Evolutionary conservation across 1,140 invertebrate genomes (phyloP).

Genomic region (Caerostris darwini): DNA sequence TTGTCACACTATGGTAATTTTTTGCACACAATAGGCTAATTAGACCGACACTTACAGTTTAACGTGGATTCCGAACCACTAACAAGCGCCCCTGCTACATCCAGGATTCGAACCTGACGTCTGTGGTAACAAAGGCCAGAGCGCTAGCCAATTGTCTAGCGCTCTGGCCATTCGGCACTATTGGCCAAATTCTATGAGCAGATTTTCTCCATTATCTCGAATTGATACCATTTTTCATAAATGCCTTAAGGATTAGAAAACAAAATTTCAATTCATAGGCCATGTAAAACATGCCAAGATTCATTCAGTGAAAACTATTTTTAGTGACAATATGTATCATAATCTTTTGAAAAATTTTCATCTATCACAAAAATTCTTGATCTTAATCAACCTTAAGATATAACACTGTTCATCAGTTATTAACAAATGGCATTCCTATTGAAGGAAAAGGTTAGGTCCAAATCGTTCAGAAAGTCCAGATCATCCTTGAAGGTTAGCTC

Average conservation of each 20-base stretch:
- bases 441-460: not conserved
- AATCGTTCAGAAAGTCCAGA: conserved; percentile 76
- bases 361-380: conserved; percentile 75
- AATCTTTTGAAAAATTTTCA: conserved; percentile 76
- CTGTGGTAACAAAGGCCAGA: too few relatives aligned
- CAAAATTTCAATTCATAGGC: conserved; percentile 4
- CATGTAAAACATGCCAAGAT: not conserved
- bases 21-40: too few relatives aligned
- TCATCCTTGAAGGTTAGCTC: conserved; percentile 14
- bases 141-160: too few relatives aligned
- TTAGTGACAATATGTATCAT: conserved; percentile 23
- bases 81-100: too few relatives aligned
- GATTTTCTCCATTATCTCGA: conserved; percentile 75
- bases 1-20: too few relatives aligned
- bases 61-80: too few relatives aligned
- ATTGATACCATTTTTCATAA: conserved; percentile 42
- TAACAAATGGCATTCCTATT: too few relatives aligned
- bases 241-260: conserved; percentile 40
- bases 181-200: not conserved
- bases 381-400: conserved; percentile 72
- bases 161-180: too few relatives aligned
- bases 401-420: too few relatives aligned
- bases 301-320: conserved; percentile 22
- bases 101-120: too few relatives aligned
- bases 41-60: too few relatives aligned